phyloP scores from a whole-genome alignment of 2,113 vertebrate genomes.

The Mustela lutreola region DNA sequence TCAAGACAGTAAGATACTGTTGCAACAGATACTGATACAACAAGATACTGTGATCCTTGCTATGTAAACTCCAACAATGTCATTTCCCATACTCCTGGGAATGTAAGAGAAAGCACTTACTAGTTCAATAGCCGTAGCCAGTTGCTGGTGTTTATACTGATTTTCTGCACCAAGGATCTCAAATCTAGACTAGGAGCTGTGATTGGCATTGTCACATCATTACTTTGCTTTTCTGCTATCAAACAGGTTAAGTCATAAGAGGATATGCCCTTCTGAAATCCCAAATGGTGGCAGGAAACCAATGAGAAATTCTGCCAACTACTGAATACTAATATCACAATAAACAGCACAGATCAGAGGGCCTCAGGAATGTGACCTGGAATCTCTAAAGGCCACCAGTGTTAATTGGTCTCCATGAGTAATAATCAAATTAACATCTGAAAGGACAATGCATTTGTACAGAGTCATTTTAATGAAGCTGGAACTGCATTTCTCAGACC shows the following conservation, averaged over 20 bases:
- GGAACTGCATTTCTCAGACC: not conserved
- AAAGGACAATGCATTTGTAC: not conserved
- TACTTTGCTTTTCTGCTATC: not conserved
- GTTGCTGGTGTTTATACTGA: not conserved
- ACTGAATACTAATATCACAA: not conserved
- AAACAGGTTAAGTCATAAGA: not conserved
- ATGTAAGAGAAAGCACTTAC: not conserved
- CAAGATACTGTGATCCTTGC: not conserved
- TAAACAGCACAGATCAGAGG: not conserved
- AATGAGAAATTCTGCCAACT: not conserved
- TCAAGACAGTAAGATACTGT: not conserved
- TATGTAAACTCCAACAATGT: not conserved
- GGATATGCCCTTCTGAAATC: not conserved
- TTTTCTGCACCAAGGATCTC: not conserved
- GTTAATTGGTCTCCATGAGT: not conserved
- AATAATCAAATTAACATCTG: not conserved
- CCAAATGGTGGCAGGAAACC: not conserved
- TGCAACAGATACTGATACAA: not conserved
- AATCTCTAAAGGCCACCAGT: not conserved
- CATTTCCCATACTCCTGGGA: not conserved
- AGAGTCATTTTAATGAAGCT: not conserved
- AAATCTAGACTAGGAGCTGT: not conserved
- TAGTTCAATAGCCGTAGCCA: not conserved
- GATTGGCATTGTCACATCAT: not conserved
- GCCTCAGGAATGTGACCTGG: not conserved